Evolutionary conservation across 2,888 invertebrate species (phyloP).

Genomic region (Eupelmus urozonus): DNA sequence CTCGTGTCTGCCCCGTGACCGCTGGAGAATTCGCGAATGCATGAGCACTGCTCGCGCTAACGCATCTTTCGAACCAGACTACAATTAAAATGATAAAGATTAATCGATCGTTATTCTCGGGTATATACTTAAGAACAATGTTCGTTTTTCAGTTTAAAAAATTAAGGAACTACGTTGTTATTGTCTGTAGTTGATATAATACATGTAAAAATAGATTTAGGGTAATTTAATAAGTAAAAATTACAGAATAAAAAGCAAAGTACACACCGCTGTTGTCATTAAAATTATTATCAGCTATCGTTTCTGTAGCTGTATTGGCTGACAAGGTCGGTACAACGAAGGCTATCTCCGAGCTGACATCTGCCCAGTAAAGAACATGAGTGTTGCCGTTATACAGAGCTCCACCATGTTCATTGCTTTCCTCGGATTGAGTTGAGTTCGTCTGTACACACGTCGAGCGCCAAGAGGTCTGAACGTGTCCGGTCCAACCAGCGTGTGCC

Average conservation of each 20-base stretch:
- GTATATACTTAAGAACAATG: neutral
- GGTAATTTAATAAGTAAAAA: too few relatives aligned
- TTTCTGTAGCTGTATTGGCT: conserved; percentile 64
- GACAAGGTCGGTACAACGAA: conserved; percentile 90
- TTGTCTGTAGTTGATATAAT: neutral
- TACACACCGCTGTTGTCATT: conserved; percentile 70
- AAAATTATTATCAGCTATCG: conserved; percentile 68
- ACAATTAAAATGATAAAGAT: conserved; percentile 20
- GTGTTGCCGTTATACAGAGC: conserved; percentile 89
- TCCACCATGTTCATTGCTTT: conserved; percentile 80
- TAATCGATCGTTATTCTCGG: too few relatives aligned
- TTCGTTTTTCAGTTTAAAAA: too few relatives aligned
- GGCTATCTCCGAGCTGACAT: conserved; percentile 95
- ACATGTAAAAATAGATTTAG: too few relatives aligned
- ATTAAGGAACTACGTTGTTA: too few relatives aligned
- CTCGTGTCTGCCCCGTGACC: conserved; percentile 79
- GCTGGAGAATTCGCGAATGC: conserved; percentile 58
- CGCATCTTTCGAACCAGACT: conserved; percentile 81
- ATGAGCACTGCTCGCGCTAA: conserved; percentile 68
- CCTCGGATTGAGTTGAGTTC: conserved; percentile 64
- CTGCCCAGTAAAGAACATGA: conserved; percentile 96
- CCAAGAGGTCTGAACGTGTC: conserved; percentile 93
- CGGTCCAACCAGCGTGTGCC: conserved; percentile 96
- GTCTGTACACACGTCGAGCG: conserved; percentile 83
- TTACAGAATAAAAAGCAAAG: neutral